These are phyloP conservation scores for Therioaphis trifolii DNA, from an alignment of 2,888 invertebrate species.

Conservation along the genomic window DNA sequence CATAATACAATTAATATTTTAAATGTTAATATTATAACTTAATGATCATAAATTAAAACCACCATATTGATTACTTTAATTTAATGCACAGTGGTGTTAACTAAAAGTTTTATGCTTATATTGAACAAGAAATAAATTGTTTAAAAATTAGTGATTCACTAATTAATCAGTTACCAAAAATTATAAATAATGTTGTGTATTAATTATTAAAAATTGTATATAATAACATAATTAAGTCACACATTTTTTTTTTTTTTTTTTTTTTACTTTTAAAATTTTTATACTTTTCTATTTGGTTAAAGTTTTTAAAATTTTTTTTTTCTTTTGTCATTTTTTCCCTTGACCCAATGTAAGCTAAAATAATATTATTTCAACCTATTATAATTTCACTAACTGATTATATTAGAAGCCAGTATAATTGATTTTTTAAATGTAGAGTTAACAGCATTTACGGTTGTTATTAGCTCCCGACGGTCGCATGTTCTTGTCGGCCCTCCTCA, in stretches of 20 bases:
- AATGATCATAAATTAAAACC: not conserved
- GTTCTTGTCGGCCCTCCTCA: constrained; percentile 73
- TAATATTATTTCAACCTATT: constrained; percentile 48
- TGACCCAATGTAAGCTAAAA: constrained; percentile 43
- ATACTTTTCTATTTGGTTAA: constrained; percentile 50
- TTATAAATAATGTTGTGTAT: constrained; percentile 46
- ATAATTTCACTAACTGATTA: constrained; percentile 60
- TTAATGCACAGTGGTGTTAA: not conserved
- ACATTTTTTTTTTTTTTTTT: constrained; percentile 44
- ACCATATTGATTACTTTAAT: not conserved
- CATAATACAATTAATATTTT: not conserved
- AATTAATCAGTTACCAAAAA: constrained; percentile 59
- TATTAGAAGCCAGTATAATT: constrained; percentile 58
- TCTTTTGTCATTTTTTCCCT: constrained; percentile 47
- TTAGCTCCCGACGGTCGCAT: constrained; percentile 73
- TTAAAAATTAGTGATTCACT: constrained; percentile 34
- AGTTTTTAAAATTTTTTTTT: constrained; percentile 42
- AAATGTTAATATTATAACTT: not conserved
- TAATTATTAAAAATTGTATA: constrained; percentile 30
- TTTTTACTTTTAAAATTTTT: constrained; percentile 38
- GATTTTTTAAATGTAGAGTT: constrained; percentile 60
- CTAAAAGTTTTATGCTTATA: not conserved
- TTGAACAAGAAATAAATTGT: constrained; percentile 49
- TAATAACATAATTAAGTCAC: constrained; percentile 38
- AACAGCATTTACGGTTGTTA: constrained; percentile 75